Evolutionary conservation across 2,797 vertebrate genomes (phyloP).

Genomic region (Gobionotothen gibberifrons): DNA sequence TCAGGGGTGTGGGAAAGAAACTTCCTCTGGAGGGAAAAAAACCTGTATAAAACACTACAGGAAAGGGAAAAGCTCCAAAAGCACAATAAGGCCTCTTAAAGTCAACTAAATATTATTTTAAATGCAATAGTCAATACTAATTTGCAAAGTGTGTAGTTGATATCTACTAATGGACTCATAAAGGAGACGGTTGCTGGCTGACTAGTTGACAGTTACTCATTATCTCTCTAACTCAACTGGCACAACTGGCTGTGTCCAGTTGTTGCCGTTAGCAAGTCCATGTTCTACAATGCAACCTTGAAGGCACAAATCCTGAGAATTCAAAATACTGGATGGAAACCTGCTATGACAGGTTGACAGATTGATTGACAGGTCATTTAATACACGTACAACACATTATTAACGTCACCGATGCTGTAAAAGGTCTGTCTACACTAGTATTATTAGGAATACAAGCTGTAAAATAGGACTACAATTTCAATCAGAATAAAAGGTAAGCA

Average conservation of each 20-base stretch:
- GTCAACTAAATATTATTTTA: neutral
- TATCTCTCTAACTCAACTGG: neutral
- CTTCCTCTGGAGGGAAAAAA: too few relatives aligned
- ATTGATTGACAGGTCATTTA: constrained; percentile 10
- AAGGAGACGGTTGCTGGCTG: constrained; percentile 17
- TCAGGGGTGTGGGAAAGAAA: too few relatives aligned
- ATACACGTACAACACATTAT: neutral
- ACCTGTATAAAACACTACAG: too few relatives aligned
- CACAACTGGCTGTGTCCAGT: neutral
- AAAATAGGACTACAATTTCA: neutral
- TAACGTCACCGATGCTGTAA: neutral
- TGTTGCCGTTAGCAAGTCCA: constrained; percentile 19
- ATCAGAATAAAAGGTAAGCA: neutral
- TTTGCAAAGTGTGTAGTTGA: constrained; percentile 10
- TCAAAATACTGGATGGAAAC: neutral
- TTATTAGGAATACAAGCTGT: neutral
- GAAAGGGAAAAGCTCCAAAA: too few relatives aligned
- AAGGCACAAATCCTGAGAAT: neutral
- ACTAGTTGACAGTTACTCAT: neutral
- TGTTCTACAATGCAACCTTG: neutral
- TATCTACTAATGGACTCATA: constrained; percentile 24
- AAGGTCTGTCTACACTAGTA: neutral
- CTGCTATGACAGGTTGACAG: neutral
- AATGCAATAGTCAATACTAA: constrained; percentile 8
- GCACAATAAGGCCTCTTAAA: neutral